Conservation (phyloP, 1,140 invertebrate species). For the Bombus balteatus region DNA sequence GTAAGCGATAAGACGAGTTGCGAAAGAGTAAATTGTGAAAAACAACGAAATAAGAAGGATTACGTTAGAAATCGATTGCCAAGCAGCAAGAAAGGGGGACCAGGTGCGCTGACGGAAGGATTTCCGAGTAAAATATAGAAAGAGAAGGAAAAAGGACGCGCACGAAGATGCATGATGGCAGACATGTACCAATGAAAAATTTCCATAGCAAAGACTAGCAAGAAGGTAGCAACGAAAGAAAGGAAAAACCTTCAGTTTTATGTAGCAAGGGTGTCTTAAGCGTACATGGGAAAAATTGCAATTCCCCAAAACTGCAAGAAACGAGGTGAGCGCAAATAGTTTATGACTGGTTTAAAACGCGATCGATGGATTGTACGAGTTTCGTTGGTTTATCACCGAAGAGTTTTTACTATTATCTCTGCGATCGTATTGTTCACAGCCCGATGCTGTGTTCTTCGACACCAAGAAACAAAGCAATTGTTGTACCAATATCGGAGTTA, state of each 20-base stretch:
- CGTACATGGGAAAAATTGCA: slow-evolving; percentile 12
- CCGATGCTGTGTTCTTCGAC: not conserved
- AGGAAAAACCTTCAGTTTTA: not conserved
- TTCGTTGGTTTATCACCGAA: not conserved
- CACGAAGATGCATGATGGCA: not conserved
- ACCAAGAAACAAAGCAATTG: not conserved
- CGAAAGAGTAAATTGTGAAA: not conserved
- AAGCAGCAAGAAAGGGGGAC: not conserved
- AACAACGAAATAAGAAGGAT: not conserved
- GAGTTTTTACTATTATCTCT: slow-evolving; percentile 9
- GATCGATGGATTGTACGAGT: not conserved
- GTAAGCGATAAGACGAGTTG: not conserved
- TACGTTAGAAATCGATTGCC: slow-evolving; percentile 3
- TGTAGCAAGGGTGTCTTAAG: not conserved
- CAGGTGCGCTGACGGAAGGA: slow-evolving; percentile 15
- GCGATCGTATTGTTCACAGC: not conserved
- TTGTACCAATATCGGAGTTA: not conserved
- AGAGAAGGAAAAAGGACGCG: not conserved
- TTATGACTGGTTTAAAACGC: slow-evolving; percentile 13
- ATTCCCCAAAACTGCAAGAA: not conserved
- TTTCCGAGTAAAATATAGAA: not conserved
- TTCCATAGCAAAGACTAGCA: not conserved
- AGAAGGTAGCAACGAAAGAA: not conserved
- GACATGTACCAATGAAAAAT: slow-evolving; percentile 1
- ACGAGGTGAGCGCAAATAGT: slow-evolving; percentile 2